A percentile compares a stretch with the other conserved stretches of the same genome.
Conservation (phyloP, 2,113 vertebrate genomes). For the Raja brachyura region DNA sequence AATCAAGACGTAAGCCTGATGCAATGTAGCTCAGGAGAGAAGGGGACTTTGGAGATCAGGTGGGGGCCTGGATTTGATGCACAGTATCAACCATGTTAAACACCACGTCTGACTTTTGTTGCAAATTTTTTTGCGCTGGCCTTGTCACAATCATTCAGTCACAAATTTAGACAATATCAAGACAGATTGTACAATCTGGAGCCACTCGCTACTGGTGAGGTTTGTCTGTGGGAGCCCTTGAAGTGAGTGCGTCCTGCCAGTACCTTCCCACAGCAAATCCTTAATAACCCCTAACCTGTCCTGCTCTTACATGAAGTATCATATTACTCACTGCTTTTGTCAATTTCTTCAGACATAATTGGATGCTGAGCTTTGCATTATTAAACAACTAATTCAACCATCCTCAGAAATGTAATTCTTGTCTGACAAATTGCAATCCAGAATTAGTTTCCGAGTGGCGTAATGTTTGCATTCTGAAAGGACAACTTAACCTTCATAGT, state of each 20-base stretch:
- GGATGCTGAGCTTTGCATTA: slow-evolving; percentile 34
- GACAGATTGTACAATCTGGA: neutral
- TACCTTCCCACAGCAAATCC: neutral
- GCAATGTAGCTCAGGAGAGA: too few species aligned
- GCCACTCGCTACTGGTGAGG: neutral
- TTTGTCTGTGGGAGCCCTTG: neutral
- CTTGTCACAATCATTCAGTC: neutral
- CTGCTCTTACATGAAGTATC: neutral
- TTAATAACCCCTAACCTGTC: slow-evolving; percentile 10
- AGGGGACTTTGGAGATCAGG: too few species aligned
- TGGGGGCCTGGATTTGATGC: too few species aligned
- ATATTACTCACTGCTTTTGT: slow-evolving; percentile 26
- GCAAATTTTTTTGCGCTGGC: too few species aligned
- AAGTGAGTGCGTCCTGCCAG: neutral
- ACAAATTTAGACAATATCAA: neutral
- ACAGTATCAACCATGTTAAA: too few species aligned
- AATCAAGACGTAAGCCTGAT: too few species aligned
- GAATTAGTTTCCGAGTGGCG: slow-evolving; percentile 19
- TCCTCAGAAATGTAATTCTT: slow-evolving; percentile 12
- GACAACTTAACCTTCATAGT: slow-evolving; percentile 19
- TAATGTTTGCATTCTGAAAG: slow-evolving; percentile 34
- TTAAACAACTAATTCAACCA: slow-evolving; percentile 31
- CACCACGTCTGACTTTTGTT: too few species aligned
- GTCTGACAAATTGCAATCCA: slow-evolving; percentile 15
- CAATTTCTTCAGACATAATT: slow-evolving; percentile 32